phyloP scores from a whole-genome alignment of 2,888 invertebrate species.

The Elmis aenea region DNA sequence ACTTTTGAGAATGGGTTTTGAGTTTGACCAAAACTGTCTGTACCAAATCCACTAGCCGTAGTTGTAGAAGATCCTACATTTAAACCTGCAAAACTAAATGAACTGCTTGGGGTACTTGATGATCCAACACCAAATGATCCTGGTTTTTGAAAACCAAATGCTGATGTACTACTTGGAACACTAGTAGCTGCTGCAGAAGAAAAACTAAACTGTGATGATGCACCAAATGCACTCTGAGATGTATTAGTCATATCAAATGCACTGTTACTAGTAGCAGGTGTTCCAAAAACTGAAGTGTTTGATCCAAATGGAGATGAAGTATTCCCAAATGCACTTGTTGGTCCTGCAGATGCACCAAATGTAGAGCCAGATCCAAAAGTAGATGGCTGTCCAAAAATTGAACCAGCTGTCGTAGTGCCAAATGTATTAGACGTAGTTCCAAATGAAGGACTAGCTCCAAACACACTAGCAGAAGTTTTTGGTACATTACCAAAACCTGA shows the following conservation, averaged over 20 bases:
- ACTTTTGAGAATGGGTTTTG: conserved; percentile 29
- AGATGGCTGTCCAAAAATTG: conserved; percentile 30
- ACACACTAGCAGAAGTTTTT: conserved; percentile 15
- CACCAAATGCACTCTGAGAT: conserved; percentile 18
- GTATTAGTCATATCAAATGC: conserved; percentile 10
- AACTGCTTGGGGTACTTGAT: conserved; percentile 7
- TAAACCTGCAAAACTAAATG: conserved; percentile 18
- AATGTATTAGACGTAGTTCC: conserved; percentile 22
- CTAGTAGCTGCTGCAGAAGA: conserved; percentile 17
- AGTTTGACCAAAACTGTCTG: conserved; percentile 42
- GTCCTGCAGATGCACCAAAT: conserved; percentile 39
- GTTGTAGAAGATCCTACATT: conserved; percentile 14
- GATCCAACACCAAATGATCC: conserved; percentile 28
- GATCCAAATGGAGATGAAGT: conserved; percentile 12
- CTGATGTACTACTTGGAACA: conserved; percentile 10
- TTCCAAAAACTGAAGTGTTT: conserved; percentile 11
- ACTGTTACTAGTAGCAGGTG: conserved; percentile 3
- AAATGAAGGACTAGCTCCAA: conserved; percentile 15
- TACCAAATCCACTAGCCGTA: conserved; percentile 28
- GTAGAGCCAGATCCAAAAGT: conserved; percentile 35
- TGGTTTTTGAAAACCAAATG: conserved; percentile 15
- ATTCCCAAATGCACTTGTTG: conserved; percentile 43
- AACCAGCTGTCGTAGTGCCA: conserved; percentile 24
- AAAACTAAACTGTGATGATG: conserved; percentile 29
- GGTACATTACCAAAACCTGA: conserved; percentile 22